Conservation (phyloP, 23 tunicate genomes). For the Diplosoma virens region DNA sequence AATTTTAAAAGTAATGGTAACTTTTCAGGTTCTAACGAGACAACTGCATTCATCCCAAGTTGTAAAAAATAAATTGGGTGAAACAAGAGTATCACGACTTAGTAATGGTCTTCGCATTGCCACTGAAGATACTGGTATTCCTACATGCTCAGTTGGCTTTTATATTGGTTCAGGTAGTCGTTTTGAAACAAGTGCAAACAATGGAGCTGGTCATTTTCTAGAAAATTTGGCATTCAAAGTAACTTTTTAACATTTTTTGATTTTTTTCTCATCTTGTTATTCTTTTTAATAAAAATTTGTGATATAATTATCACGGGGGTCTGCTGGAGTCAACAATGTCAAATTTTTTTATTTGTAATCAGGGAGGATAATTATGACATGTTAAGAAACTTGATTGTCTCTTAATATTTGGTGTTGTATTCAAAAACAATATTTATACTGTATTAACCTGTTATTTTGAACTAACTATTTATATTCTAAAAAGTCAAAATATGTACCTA, state of each 20-base stretch:
- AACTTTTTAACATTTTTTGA: not conserved
- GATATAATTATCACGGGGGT: too few relatives aligned
- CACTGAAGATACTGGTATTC: conserved; percentile 75
- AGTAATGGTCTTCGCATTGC: conserved; percentile 93
- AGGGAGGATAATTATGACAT: too few relatives aligned
- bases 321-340: too few relatives aligned
- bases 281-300: too few relatives aligned
- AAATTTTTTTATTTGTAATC: too few relatives aligned
- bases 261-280: not conserved
- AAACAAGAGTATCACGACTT: conserved; percentile 80
- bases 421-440: too few relatives aligned
- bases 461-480: too few relatives aligned
- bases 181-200: conserved; percentile 71
- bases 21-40: conserved; percentile 9
- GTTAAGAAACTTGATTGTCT: too few relatives aligned
- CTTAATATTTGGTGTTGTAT: too few relatives aligned
- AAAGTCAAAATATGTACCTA: too few relatives aligned
- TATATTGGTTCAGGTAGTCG: conserved; percentile 93
- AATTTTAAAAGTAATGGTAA: too few relatives aligned
- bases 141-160: conserved; percentile 94
- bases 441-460: too few relatives aligned
- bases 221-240: conserved; percentile 95
- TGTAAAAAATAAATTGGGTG: conserved; percentile 43
- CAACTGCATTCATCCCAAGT: conserved; percentile 46
- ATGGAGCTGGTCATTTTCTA: conserved; percentile 96